A percentile compares a stretch with the other conserved stretches of the same genome.
phyloP scores from a whole-genome alignment of 2,797 vertebrate species.

The Microcaecilia unicolor region DNA sequence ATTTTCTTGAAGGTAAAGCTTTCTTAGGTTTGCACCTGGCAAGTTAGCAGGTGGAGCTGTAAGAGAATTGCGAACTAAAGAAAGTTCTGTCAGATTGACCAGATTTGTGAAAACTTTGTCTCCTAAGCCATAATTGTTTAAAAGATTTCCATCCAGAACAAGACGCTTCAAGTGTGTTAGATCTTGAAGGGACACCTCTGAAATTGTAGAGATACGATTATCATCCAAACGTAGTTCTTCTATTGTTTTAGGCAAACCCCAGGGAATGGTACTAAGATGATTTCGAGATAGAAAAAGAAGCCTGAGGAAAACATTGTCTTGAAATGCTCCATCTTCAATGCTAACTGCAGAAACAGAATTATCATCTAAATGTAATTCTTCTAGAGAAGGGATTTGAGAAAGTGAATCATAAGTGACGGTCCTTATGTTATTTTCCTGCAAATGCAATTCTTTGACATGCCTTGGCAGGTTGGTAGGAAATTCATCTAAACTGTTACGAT shows the following conservation, averaged over 20 bases:
- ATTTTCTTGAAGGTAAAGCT: slow-evolving; percentile 96
- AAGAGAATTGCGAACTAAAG: slow-evolving; percentile 88
- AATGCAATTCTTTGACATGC: slow-evolving; percentile 91
- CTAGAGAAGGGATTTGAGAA: slow-evolving; percentile 91
- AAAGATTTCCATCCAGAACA: slow-evolving; percentile 93
- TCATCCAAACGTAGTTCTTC: slow-evolving; percentile 97
- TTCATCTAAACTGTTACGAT: slow-evolving; percentile 96
- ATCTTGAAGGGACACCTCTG: slow-evolving; percentile 88
- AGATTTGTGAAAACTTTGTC: slow-evolving; percentile 92
- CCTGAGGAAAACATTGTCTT: slow-evolving; percentile 88
- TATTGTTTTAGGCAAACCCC: slow-evolving; percentile 90
- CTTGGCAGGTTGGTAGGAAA: slow-evolving; percentile 95
- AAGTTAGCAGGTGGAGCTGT: slow-evolving; percentile 88
- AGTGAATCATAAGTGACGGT: slow-evolving; percentile 92
- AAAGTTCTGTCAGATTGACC: slow-evolving; percentile 92
- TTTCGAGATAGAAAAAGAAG: slow-evolving; percentile 96
- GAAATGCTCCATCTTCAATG: slow-evolving; percentile 95
- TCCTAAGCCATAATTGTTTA: slow-evolving; percentile 90
- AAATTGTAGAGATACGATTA: slow-evolving; percentile 97
- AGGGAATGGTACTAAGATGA: slow-evolving; percentile 95
- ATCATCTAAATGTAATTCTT: slow-evolving; percentile 97
- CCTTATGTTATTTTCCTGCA: slow-evolving; percentile 97
- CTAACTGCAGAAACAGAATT: slow-evolving; percentile 97
- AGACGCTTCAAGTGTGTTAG: slow-evolving; percentile 95
- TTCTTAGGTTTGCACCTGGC: slow-evolving; percentile 85